phyloP scores from a whole-genome alignment of 2,888 invertebrate species.

The Colletes collaris region DNA sequence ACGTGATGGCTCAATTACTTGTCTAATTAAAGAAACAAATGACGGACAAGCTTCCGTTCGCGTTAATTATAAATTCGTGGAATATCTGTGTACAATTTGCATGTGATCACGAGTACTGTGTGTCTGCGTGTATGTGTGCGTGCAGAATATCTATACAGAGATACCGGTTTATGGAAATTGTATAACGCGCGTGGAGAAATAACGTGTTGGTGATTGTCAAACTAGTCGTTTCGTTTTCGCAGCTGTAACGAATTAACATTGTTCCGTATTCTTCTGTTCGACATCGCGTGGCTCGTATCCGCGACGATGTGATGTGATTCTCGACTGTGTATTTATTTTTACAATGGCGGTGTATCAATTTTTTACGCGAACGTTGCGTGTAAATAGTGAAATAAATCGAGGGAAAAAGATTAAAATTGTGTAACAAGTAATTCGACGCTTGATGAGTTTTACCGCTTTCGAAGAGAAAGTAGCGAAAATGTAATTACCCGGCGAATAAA shows the following conservation, averaged over 20 bases:
- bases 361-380: constrained; percentile 30
- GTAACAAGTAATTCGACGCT: no score
- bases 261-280: neutral
- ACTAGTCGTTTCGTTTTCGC: no score
- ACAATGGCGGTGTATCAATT: constrained; percentile 3
- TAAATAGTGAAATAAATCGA: constrained; percentile 38
- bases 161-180: neutral
- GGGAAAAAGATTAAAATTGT: no score
- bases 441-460: no score
- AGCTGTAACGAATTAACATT: no score
- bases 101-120: neutral
- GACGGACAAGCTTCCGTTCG: neutral
- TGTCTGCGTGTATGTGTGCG: neutral
- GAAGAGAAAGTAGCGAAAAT: no score
- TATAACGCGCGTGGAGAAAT: neutral
- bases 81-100: neutral
- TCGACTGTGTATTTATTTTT: constrained; percentile 24
- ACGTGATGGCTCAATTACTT: constrained; percentile 11
- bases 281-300: neutral
- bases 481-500: constrained; percentile 3
- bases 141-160: neutral
- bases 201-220: no score
- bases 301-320: no score
- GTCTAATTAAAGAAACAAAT: constrained; percentile 8
- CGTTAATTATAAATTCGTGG: constrained; percentile 23